Evolutionary conservation across 2,797 vertebrate species (phyloP).

Genomic region (Oreochromis mossambicus): DNA sequence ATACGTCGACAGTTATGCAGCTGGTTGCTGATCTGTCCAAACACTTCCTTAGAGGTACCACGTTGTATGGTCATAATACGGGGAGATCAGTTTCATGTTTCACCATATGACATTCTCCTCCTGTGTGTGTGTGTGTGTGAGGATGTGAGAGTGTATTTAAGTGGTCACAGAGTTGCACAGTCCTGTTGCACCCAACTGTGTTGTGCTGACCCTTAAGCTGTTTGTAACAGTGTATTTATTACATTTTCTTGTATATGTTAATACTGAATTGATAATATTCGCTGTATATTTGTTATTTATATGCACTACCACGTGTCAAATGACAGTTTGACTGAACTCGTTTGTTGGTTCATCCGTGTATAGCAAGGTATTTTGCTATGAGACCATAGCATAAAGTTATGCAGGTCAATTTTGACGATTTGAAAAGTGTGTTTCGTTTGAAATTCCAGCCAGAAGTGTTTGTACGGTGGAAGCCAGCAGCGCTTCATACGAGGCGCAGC

Average conservation of each 20-base stretch:
- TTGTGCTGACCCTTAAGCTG: slow-evolving; percentile 80
- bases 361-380: slow-evolving; percentile 48
- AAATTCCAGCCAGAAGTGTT: slow-evolving; percentile 44
- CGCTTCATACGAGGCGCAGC: slow-evolving; percentile 69
- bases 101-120: slow-evolving; percentile 3
- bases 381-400: slow-evolving; percentile 30
- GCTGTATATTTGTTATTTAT: slow-evolving; percentile 94
- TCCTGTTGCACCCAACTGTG: slow-evolving; percentile 78
- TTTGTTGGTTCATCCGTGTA: slow-evolving; percentile 77
- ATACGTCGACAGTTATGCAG: slow-evolving; percentile 50
- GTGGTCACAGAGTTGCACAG: slow-evolving; percentile 63
- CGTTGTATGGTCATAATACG: slow-evolving; percentile 26
- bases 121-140: not conserved
- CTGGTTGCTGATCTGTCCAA: slow-evolving; percentile 60
- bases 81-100: slow-evolving; percentile 8
- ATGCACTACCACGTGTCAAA: slow-evolving; percentile 82
- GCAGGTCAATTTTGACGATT: slow-evolving; percentile 25
- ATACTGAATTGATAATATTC: slow-evolving; percentile 85
- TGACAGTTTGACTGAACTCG: slow-evolving; percentile 55
- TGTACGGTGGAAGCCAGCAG: slow-evolving; percentile 75
- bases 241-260: slow-evolving; percentile 78
- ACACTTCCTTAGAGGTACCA: slow-evolving; percentile 69
- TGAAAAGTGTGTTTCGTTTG: slow-evolving; percentile 43
- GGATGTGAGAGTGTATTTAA: not conserved
- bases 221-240: slow-evolving; percentile 97